phyloP scores from a whole-genome alignment of 1,140 invertebrate genomes.

The Drosophila insularis region DNA sequence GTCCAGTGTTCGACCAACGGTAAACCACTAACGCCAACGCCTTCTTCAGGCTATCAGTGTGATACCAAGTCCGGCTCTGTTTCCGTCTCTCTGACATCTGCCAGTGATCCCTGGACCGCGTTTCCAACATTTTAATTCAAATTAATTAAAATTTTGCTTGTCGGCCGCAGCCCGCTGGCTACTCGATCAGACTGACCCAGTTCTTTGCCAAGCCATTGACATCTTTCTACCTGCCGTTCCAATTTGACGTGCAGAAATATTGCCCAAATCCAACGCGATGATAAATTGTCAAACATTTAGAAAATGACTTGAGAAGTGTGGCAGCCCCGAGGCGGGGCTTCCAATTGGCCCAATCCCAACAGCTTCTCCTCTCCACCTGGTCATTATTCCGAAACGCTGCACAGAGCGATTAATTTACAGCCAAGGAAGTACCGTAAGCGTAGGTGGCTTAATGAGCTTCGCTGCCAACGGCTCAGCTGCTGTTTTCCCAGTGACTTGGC shows the following conservation, averaged over 20 bases:
- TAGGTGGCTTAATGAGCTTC: conserved; percentile 75
- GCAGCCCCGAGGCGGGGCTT: conserved; percentile 46
- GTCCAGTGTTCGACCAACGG: conserved; percentile 58
- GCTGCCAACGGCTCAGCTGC: conserved; percentile 42
- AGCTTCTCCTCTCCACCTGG: conserved; percentile 14
- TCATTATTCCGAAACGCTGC: conserved; percentile 52
- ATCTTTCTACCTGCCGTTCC: conserved; percentile 29
- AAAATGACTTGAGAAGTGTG: conserved; percentile 70
- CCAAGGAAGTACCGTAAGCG: conserved; percentile 67
- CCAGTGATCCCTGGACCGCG: conserved; percentile 28
- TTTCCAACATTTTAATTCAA: conserved; percentile 73
- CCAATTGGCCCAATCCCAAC: conserved; percentile 24
- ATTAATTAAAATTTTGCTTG: conserved; percentile 71
- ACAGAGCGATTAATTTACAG: conserved; percentile 71
- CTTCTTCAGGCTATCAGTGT: conserved; percentile 67
- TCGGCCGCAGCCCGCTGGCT: conserved; percentile 37
- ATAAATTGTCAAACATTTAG: conserved; percentile 68
- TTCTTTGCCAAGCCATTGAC: conserved; percentile 56
- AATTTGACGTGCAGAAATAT: conserved; percentile 59
- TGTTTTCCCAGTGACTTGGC: conserved; percentile 37
- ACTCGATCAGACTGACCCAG: conserved; percentile 49
- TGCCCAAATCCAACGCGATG: conserved; percentile 45
- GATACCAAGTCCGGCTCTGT: conserved; percentile 33
- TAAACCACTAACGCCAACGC: conserved; percentile 63
- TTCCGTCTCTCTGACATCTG: conserved; percentile 35